Evolutionary conservation across 2,797 vertebrate genomes (phyloP), one percentile per base, ranked within the genome.

Genomic region (Characodon lateralis): DNA sequence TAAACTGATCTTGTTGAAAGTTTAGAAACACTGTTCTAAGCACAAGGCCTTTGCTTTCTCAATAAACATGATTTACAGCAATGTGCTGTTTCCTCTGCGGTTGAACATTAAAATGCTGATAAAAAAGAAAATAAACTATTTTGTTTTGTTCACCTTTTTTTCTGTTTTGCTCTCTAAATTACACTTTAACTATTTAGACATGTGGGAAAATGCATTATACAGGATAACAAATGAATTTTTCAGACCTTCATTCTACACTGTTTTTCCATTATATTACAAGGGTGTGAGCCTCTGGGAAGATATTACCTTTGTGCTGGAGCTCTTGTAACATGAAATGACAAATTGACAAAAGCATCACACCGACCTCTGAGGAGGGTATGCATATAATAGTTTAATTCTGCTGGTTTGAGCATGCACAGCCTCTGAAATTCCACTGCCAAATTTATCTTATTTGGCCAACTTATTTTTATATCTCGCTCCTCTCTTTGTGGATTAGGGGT

Each of bases 391-490:
- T 89, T 94, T 93, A 95, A 95, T 95, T 95, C 95, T 88, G 91
- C 89, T 95, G 93, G 88, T 94, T 92, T 92, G 93, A 95, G 81
- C 93, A 89, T 63, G 73, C 70, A 92, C 93, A 91, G 85, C 96
- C 92, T 96, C 94, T 93, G 96, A 95, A 86, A 96, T 96, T 95
- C 96, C 95, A 93, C 93, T 83, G 92, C 94, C 93, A 97, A 95
- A 97, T 97, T 97, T 97, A 97, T 97, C 96, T 96, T 96, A 96
- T 97, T 98, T 97, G 95, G 95, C 93, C 94, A 96, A 97, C 96
- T 97, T 96, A 96, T 98, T 97, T 97, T 97, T 96, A 97, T 98
- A 98, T 97, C 97, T 97, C 96, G 97, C 97, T 96, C 96, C 96
- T 96, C 96, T 96, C 96, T 96, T 96, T 97, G 95, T 90, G 95